Percentiles rank a stretch among this genome's conserved stretches.
Evolutionary conservation across 2,113 vertebrate species (phyloP).

Genomic region (Dascyllus trimaculatus): DNA sequence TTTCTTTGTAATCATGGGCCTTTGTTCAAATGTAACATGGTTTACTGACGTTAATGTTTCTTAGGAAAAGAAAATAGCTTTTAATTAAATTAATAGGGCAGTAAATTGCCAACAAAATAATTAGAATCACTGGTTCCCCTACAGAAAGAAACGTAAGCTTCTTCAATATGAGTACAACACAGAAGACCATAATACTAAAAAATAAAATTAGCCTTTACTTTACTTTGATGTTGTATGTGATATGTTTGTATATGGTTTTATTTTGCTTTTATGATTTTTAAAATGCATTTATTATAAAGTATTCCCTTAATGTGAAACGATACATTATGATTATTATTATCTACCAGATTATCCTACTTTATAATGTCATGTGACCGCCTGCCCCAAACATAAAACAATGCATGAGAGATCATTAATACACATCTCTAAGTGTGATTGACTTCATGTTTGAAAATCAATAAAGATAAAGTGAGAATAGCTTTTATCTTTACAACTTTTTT

Average conservation of each 20-base stretch:
- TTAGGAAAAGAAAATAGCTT: background rate
- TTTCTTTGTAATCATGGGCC: too few relatives aligned
- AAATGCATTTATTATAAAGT: background rate
- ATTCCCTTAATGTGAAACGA: background rate
- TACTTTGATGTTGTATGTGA: background rate
- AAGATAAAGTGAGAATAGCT: background rate
- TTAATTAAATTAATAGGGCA: background rate
- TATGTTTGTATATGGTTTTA: background rate
- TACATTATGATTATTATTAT: background rate
- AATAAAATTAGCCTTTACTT: background rate
- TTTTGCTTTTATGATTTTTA: background rate
- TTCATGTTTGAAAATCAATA: background rate
- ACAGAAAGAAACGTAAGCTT: too few relatives aligned
- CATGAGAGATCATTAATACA: background rate
- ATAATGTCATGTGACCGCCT: background rate
- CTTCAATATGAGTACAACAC: too few relatives aligned
- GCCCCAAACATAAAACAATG: background rate
- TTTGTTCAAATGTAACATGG: background rate
- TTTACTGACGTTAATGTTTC: background rate
- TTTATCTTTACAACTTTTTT: slow-evolving; percentile 1
- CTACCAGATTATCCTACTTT: background rate
- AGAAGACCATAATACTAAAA: too few relatives aligned
- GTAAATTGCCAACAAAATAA: too few relatives aligned
- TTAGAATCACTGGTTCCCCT: too few relatives aligned
- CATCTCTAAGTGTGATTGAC: background rate